phyloP scores from a whole-genome alignment of 2,797 vertebrate genomes.

The Meriones psammophilus region DNA sequence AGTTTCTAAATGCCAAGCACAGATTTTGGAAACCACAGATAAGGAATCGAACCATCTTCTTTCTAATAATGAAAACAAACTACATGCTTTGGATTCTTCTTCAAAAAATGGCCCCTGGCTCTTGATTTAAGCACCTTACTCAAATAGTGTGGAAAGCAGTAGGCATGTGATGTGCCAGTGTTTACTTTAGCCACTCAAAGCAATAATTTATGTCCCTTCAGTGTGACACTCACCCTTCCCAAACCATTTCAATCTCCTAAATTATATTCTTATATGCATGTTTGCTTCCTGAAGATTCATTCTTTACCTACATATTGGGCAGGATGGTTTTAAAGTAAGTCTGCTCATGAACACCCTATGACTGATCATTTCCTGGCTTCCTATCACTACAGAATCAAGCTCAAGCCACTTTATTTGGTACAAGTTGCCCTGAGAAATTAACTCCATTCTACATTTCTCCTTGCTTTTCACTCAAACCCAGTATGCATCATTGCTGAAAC shows the following conservation, averaged over 20 bases:
- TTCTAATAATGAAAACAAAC: conserved; percentile 32
- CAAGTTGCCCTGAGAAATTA: not conserved
- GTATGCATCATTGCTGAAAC: not conserved
- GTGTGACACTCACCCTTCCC: not conserved
- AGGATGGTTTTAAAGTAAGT: conserved; percentile 56
- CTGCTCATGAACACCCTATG: not conserved
- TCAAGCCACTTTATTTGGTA: not conserved
- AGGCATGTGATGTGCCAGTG: not conserved
- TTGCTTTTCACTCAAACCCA: not conserved
- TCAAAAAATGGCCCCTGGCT: not conserved
- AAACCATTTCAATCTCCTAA: not conserved
- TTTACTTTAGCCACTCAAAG: not conserved
- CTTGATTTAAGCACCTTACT: not conserved
- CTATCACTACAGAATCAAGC: not conserved
- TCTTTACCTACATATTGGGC: conserved; percentile 7
- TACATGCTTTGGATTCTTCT: not conserved
- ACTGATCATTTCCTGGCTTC: not conserved
- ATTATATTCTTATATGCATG: not conserved
- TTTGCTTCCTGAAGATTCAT: conserved; percentile 27
- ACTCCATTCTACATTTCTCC: not conserved
- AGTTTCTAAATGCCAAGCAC: not conserved
- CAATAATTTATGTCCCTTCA: not conserved
- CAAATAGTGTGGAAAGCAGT: conserved; percentile 1
- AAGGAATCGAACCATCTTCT: not conserved
- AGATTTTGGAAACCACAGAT: not conserved